Conservation (phyloP, 92 coral and sea anemone genomes). For the Palythoa grandiflora region DNA sequence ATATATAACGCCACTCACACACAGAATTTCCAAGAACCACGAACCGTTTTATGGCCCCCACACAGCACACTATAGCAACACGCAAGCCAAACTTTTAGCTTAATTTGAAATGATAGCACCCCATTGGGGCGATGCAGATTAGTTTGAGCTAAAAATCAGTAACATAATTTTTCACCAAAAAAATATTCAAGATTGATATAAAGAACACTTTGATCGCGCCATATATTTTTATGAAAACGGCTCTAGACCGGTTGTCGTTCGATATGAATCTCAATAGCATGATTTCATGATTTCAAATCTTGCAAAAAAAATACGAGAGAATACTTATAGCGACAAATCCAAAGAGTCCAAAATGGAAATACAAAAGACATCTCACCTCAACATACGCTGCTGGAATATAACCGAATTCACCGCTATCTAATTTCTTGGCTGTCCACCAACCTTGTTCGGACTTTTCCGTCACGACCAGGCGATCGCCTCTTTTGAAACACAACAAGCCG, state of each 20-base stretch:
- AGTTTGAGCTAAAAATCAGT: not conserved
- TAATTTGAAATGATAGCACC: not conserved
- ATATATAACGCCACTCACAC: not conserved
- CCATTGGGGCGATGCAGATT: not conserved
- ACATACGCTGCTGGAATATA: constrained; percentile 86
- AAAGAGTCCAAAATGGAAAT: not conserved
- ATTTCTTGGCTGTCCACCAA: constrained; percentile 91
- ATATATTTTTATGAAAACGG: not conserved
- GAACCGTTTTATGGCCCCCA: not conserved
- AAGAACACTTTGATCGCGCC: not conserved
- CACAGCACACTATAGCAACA: not conserved
- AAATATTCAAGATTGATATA: not conserved
- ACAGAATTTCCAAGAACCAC: not conserved
- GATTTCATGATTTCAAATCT: not conserved
- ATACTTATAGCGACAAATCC: not conserved
- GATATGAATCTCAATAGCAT: not conserved
- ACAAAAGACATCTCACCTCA: constrained; percentile 64
- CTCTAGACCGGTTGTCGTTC: not conserved
- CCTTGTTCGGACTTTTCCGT: constrained; percentile 70
- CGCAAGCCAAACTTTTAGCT: not conserved
- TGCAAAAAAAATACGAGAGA: not conserved
- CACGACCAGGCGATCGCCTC: constrained; percentile 83
- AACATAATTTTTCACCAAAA: no score
- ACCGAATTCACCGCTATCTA: constrained; percentile 82
- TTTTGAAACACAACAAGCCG: constrained; percentile 67